Percentiles rank a stretch among this genome's conserved stretches.
These are phyloP conservation scores for Anas capensis DNA, from an alignment of 2,797 vertebrate genomes.

Conservation along the genomic window DNA sequence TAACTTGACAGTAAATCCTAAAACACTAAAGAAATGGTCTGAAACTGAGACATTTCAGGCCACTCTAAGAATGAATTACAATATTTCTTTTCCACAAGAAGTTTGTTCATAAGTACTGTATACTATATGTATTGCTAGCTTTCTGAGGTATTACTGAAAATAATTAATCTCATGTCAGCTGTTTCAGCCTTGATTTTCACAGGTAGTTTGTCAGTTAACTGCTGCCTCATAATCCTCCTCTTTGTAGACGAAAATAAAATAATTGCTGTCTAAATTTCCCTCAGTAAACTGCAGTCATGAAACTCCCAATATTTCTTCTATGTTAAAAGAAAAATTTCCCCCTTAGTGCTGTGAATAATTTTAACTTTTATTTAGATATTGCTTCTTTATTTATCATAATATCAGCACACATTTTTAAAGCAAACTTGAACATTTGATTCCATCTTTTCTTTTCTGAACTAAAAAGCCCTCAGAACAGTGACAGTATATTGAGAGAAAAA, in stretches of 20 bases:
- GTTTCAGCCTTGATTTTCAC: constrained; percentile 11
- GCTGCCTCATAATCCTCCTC: not conserved
- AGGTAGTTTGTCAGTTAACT: constrained; percentile 14
- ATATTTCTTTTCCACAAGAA: not conserved
- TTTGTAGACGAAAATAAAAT: not conserved
- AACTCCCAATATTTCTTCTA: not conserved
- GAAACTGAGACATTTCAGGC: constrained; percentile 11
- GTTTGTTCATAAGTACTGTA: not conserved
- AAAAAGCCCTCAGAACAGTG: not conserved
- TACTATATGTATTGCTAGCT: not conserved
- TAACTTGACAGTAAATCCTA: constrained; percentile 19
- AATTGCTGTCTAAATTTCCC: constrained; percentile 27
- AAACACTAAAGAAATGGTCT: not conserved
- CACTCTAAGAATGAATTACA: not conserved
- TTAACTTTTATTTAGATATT: constrained; percentile 8
- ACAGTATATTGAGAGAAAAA: not conserved
- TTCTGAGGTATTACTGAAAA: constrained; percentile 8
- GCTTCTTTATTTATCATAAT: constrained; percentile 30
- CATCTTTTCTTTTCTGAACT: constrained; percentile 9
- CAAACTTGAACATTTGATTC: not conserved
- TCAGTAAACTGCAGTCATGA: not conserved
- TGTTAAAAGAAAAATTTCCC: constrained; percentile 1
- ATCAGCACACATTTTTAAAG: constrained; percentile 31
- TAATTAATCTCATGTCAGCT: not conserved
- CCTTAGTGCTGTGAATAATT: constrained; percentile 19